phyloP scores from a whole-genome alignment of 2,888 invertebrate genomes.

The Chorisops tibialis region DNA sequence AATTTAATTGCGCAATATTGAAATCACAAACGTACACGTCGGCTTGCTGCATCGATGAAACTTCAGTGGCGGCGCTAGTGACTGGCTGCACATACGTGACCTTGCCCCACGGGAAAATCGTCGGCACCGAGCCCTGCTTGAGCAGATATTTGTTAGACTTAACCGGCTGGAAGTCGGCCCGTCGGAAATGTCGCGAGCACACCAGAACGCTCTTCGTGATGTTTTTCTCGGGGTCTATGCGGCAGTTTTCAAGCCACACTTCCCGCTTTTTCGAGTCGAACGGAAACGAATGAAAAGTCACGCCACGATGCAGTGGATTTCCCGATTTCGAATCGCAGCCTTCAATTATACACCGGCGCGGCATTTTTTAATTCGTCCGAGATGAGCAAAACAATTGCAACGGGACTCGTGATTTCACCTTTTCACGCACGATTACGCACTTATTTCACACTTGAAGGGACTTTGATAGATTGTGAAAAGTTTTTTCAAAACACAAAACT shows the following conservation, averaged over 20 bases:
- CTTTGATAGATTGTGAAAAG: too few species aligned
- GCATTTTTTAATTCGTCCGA: conserved; percentile 39
- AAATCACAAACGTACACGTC: conserved; percentile 41
- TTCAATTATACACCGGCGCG: conserved; percentile 48
- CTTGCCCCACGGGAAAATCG: conserved; percentile 65
- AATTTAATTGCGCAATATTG: conserved; percentile 3
- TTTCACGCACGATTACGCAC: too few species aligned
- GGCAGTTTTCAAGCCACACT: conserved; percentile 66
- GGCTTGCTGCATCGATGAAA: conserved; percentile 43
- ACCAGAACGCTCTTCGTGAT: conserved; percentile 62
- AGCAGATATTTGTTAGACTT: conserved; percentile 69
- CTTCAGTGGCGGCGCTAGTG: conserved; percentile 43
- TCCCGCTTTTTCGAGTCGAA: conserved; percentile 59
- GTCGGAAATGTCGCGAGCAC: conserved; percentile 72
- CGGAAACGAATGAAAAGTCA: conserved; percentile 74
- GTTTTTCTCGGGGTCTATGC: conserved; percentile 54
- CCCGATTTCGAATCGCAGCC: conserved; percentile 48
- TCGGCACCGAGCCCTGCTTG: conserved; percentile 67
- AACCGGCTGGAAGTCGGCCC: conserved; percentile 68
- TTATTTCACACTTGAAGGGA: too few species aligned
- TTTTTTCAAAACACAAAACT: too few species aligned
- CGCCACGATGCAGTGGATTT: conserved; percentile 56
- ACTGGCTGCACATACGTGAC: conserved; percentile 37
- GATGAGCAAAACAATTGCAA: too few species aligned
- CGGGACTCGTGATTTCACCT: too few species aligned